Evolutionary conservation across 2,888 invertebrate genomes (phyloP), one percentile per base, ranked within the genome.

Genomic region (Apamea monoglypha): DNA sequence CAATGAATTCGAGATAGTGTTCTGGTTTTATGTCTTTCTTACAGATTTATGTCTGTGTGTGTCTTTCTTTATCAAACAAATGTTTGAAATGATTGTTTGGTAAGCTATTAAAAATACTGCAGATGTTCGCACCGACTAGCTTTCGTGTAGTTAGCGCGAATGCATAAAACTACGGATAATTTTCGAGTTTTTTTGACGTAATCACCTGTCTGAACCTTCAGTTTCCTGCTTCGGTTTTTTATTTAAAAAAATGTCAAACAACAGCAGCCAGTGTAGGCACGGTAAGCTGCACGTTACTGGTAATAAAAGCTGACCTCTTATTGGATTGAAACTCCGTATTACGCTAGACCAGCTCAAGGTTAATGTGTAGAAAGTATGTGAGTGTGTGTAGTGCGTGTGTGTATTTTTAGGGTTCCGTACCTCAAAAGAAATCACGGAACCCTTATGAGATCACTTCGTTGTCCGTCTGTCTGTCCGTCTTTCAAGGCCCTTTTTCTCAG

Each of bases 1-100:
- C 84, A 75, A 83, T 84, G 80, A 83, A 72, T 84, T 80, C 50
- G 5, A 75, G 75, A 74, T 75, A 80, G 63, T 80, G 67, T 68
- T 63, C 67, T 36, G n/a, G 29, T 78, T 73, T 53, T 73, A 83
- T 73, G 32, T 66, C 2, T 73, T 69, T 61, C 71, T 69, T 61
- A 44, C 59, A 56, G 53, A 71, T 74, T 75, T 72, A 68, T 84
- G 32, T n/a, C 25, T 59, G 21, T 29, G 53, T 73, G 44, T 73
- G 64, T 56, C 18, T 75, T 83, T 73, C 25, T 83, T 66, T 79
- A 56, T n/a, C n/a, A 29, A 69, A 70, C 63, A 53, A 44, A n/a
- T 32, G 44, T 71, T n/a, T 61, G 53, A 53, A 68, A 36, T 44
- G 50, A 29, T 21, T 47, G 47, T 66, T 82, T 81, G 10, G 44